These are phyloP conservation scores for Ornithoptera alexandrae DNA, from an alignment of 2,888 invertebrate genomes.

Conservation along the genomic window DNA sequence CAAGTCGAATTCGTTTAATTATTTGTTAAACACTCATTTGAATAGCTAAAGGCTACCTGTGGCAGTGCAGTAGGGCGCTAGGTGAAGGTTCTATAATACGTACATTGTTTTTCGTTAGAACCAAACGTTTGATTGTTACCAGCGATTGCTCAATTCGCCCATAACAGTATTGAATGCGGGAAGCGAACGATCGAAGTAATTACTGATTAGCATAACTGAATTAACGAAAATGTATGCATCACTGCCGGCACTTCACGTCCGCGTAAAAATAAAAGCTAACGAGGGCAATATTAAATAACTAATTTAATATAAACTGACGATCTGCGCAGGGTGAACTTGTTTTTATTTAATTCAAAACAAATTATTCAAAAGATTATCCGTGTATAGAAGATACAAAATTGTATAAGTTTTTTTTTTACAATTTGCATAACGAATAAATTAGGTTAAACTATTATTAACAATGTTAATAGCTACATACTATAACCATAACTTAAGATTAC, in stretches of 20 bases:
- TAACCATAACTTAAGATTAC: too few species aligned
- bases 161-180: slow-evolving; percentile 8
- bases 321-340: slow-evolving; percentile 53
- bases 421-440: too few species aligned
- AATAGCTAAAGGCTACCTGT: slow-evolving; percentile 37
- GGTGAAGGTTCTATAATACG: slow-evolving; percentile 13
- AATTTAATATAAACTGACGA: slow-evolving; percentile 47
- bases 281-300: slow-evolving; percentile 13
- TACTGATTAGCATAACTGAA: slow-evolving; percentile 24
- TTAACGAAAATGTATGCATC: slow-evolving; percentile 6
- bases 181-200: slow-evolving; percentile 18
- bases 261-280: not conserved
- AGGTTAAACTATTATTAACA: too few species aligned
- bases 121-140: slow-evolving; percentile 18
- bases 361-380: slow-evolving; percentile 37
- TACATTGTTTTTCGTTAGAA: slow-evolving; percentile 12
- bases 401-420: too few species aligned
- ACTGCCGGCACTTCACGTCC: slow-evolving; percentile 4
- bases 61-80: slow-evolving; percentile 22
- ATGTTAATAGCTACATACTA: too few species aligned
- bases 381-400: not conserved
- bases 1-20: not conserved
- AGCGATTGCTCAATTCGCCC: slow-evolving; percentile 21
- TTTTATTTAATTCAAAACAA: slow-evolving; percentile 43
- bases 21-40: slow-evolving; percentile 42